Percentiles rank a stretch among this genome's conserved stretches.
These are phyloP conservation scores for Petrocephalus sullivani DNA, from an alignment of 2,797 vertebrate species.

Conservation along the genomic window DNA sequence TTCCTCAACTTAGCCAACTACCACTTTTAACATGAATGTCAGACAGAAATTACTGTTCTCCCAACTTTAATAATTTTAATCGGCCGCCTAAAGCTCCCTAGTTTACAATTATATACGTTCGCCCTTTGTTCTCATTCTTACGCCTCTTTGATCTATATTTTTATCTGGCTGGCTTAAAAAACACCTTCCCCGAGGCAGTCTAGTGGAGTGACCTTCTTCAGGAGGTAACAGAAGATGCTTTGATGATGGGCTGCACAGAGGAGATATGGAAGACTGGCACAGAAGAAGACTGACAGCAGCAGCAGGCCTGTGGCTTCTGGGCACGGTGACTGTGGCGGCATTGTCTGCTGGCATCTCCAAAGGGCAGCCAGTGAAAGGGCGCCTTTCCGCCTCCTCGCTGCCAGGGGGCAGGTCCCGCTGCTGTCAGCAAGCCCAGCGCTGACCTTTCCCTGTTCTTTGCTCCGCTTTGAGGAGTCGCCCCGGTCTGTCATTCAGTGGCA, in stretches of 20 bases:
- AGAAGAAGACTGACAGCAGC: background rate
- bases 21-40: background rate
- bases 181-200: background rate
- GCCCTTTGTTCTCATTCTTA: background rate
- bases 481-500: constrained; percentile 4
- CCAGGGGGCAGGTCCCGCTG: background rate
- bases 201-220: background rate
- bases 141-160: background rate
- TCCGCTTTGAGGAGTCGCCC: background rate
- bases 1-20: background rate
- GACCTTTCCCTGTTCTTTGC: background rate
- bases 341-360: background rate
- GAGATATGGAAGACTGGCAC: background rate
- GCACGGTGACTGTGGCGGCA: background rate
- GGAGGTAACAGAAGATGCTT: background rate
- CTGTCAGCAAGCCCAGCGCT: background rate
- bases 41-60: background rate
- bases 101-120: background rate
- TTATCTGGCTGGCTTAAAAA: background rate
- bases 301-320: constrained; percentile 5
- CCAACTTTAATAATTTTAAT: background rate
- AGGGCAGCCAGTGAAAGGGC: background rate
- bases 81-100: background rate
- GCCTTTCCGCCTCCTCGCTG: constrained; percentile 10
- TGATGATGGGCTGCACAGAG: background rate